phyloP scores from a whole-genome alignment of 2,797 vertebrate genomes.

The Poeciliopsis gracilis region DNA sequence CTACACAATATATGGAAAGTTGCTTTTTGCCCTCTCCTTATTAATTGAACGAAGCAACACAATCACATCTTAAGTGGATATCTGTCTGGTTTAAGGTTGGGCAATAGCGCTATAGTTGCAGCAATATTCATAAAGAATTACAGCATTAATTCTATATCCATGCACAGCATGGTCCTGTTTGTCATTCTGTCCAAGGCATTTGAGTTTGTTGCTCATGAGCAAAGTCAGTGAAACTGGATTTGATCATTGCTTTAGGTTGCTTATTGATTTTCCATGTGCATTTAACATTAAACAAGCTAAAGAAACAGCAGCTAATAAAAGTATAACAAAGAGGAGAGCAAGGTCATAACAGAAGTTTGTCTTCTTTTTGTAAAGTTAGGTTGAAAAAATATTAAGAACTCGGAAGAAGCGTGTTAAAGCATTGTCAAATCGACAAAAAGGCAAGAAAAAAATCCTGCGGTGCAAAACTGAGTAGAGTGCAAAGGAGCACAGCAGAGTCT shows the following conservation, averaged over 20 bases:
- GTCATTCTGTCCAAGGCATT: not conserved
- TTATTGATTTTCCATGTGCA: not conserved
- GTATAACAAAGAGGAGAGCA: not conserved
- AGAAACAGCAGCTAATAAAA: conserved; percentile 16
- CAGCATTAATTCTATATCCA: not conserved
- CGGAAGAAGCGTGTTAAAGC: conserved; percentile 22
- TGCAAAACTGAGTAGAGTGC: conserved; percentile 15
- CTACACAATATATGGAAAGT: not conserved
- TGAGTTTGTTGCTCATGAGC: not conserved
- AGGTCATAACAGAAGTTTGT: conserved; percentile 23
- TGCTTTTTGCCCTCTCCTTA: not conserved
- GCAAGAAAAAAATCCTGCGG: conserved; percentile 22
- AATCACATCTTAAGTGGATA: not conserved
- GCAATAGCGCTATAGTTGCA: not conserved
- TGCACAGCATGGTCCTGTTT: not conserved
- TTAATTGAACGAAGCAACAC: not conserved
- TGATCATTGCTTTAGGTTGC: not conserved
- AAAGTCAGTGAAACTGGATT: not conserved
- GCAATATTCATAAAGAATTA: not conserved
- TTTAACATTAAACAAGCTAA: conserved; percentile 1
- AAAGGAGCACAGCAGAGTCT: conserved; percentile 24
- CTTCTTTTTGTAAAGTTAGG: conserved; percentile 21
- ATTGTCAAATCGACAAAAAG: conserved; percentile 40
- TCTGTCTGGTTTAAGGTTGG: not conserved
- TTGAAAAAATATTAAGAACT: conserved; percentile 44